Evolutionary conservation across 2,888 invertebrate species (phyloP).

Genomic region (Portevinia maculata): DNA sequence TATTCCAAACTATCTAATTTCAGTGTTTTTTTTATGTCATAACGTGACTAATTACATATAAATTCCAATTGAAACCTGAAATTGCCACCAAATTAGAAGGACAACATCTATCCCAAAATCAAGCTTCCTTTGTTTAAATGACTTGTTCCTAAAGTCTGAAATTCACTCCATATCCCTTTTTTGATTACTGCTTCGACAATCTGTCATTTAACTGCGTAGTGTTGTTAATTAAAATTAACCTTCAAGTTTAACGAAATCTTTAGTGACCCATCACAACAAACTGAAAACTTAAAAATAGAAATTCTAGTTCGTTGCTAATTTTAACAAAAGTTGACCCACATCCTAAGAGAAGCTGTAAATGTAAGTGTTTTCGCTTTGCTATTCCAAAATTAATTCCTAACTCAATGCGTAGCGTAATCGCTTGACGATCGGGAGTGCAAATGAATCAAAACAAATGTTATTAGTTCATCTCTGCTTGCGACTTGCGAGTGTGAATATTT

Average conservation of each 20-base stretch:
- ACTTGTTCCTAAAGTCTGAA: constrained; percentile 1
- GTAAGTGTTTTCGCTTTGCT: constrained; percentile 36
- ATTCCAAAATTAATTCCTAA: constrained; percentile 7
- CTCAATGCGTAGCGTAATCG: constrained; percentile 47
- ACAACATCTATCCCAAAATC: background rate
- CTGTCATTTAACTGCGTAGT: constrained; percentile 14
- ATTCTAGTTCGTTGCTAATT: constrained; percentile 50
- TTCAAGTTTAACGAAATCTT: constrained; percentile 52
- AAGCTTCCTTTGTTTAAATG: constrained; percentile 23
- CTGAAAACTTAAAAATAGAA: constrained; percentile 38
- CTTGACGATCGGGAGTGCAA: background rate
- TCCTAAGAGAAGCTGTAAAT: constrained; percentile 18
- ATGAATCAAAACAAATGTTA: background rate
- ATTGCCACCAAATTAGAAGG: too few relatives aligned
- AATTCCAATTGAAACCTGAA: background rate
- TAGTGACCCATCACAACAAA: constrained; percentile 31
- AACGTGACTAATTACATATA: background rate
- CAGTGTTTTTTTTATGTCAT: background rate
- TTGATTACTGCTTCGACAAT: constrained; percentile 8
- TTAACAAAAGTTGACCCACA: constrained; percentile 45
- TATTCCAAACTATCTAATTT: constrained; percentile 3
- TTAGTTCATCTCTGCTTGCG: constrained; percentile 10
- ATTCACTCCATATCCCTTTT: constrained; percentile 1
- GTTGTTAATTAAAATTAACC: constrained; percentile 11
- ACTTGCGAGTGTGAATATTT: constrained; percentile 42